Evolutionary conservation across 1,140 invertebrate genomes (phyloP), one percentile per base, ranked within the genome.

Genomic region (Musca domestica): DNA sequence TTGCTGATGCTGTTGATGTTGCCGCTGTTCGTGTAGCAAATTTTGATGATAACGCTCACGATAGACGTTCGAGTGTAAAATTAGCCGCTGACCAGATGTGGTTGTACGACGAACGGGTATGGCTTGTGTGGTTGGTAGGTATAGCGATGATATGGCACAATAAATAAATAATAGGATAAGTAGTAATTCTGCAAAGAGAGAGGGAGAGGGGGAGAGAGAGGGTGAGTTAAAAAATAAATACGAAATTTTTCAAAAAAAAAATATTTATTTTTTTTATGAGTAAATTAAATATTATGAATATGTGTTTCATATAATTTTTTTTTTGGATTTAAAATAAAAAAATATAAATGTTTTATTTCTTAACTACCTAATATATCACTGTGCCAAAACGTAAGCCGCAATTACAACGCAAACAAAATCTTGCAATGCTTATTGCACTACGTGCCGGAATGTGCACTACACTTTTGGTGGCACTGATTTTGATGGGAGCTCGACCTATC

Each of bases 1-100:
- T 34, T 23, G 46, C 15, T 34, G 27, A 0, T 61, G 56, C 10
- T 25, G 41, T 20, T 48, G 17, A 14, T 49, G 41, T 48, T 47
- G 19, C 27, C 64, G 14, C 22, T 52, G 64, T 20, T 66, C 64
- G 20, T 66, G 46, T 27, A 66, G 22, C n/a, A 66, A 15, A 15
- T 66, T 51, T 19, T 66, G 64, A 66, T 66, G 49, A 34, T 54
- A 52, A n/a, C 27, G 48, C 19, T 66, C 47, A 20, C 64, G 46
- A 47, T 66, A 66, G 17, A 48, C 41, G 14, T 51, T 47, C 27
- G 64, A 52, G 15, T 66, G 64, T 51, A 51, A 49, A 3, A 66
- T 54, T 9, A 66, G 15, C 20, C 47, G n/a, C 15, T 48, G 64
- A 20, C 64, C 64, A 2, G 64, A 66, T 9, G 64, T 34, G 3